Evolutionary conservation across 2,888 invertebrate species (phyloP), one percentile per base, ranked within the genome.

Genomic region (Agrotis ipsilon): DNA sequence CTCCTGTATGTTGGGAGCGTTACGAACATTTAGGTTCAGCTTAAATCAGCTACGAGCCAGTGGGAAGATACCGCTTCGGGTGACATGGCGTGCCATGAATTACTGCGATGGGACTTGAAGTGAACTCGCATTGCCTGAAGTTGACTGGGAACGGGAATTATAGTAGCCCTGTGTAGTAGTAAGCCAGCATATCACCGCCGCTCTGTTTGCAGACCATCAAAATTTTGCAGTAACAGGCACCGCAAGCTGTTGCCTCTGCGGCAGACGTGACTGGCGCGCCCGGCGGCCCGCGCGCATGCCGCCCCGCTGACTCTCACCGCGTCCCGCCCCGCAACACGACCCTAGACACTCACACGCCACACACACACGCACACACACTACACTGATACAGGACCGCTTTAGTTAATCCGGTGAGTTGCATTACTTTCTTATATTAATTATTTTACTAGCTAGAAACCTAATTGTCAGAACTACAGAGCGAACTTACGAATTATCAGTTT

Each of bases 201-300:
- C 75, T 78, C 78, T 84, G 62, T 75, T 91, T 88, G 88, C 92
- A 92, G 92, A 89, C 87, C 90, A 88, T 92, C 90, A 89, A 98
- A 98, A 98, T 98, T 98, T 98, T 98, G 98, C 97, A 98, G 98
- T 97, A 98, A 98, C 97, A 98, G 98, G 97, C 98, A 99, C 97
- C 98, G 99, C 97, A 99, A 99, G 97, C 97, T 98, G 96, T 98
- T 98, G 97, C 98, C 98, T 94, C 98, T 98, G 97, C 98, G 98
- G 97, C 98, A 98, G 98, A 98, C 98, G 98, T 98, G 98, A 98
- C 98, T 98, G 97, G 94, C 94, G 95, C 94, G 94, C 91, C 87
- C 89, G 92, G 94, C 94, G 94, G 93, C 90, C 86, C 87, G 84
- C 85, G 85, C 87, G 88, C 88, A 87, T 85, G 88, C 85, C 85